phyloP scores from a whole-genome alignment of 2,113 vertebrate species.

The Charadrius vociferus region DNA sequence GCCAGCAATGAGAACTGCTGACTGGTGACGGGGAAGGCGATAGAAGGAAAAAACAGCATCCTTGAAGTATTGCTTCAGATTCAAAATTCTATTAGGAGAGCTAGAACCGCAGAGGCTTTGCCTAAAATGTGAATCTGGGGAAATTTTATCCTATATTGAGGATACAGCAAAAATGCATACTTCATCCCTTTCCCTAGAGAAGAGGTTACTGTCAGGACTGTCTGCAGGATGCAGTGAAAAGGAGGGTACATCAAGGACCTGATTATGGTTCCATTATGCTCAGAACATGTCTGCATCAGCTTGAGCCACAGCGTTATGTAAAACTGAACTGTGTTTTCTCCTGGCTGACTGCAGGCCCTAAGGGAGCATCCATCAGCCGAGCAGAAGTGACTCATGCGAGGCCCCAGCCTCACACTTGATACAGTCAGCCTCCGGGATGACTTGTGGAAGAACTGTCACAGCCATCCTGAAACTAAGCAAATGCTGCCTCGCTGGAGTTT shows the following conservation, averaged over 20 bases:
- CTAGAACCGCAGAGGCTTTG: not conserved
- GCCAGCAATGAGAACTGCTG: not conserved
- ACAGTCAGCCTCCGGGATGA: not conserved
- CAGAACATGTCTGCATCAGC: not conserved
- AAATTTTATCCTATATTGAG: not conserved
- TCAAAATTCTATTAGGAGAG: not conserved
- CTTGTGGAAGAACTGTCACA: not conserved
- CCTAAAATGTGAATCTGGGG: not conserved
- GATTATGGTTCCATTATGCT: not conserved
- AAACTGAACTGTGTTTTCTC: not conserved
- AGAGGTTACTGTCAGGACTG: not conserved
- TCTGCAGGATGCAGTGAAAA: not conserved
- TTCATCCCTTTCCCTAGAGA: not conserved
- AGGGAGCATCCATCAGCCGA: not conserved
- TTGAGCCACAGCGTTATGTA: not conserved
- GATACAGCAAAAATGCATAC: not conserved
- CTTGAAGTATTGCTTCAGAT: not conserved
- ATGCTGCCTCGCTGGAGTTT: not conserved
- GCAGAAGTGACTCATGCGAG: not conserved
- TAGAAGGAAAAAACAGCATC: not conserved
- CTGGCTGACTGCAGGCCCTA: not conserved
- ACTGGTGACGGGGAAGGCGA: not conserved
- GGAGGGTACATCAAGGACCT: not conserved
- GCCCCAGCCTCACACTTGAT: not conserved
- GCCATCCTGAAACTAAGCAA: not conserved